phyloP scores from a whole-genome alignment of 2,888 invertebrate species.

The Empis livida region DNA sequence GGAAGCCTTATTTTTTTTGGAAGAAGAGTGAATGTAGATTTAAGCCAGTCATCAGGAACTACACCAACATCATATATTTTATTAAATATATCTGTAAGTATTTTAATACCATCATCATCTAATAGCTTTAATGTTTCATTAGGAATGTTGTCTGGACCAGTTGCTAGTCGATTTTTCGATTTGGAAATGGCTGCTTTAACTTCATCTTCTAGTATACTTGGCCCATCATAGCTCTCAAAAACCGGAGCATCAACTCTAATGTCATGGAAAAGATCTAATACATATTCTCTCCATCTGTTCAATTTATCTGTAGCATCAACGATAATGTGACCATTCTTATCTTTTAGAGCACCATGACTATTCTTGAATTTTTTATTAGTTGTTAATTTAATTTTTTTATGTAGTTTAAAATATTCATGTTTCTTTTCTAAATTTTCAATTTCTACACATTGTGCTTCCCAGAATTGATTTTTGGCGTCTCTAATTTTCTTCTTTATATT shows the following conservation, averaged over 20 bases:
- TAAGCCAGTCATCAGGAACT: neutral
- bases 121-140: neutral
- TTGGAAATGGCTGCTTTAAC: neutral
- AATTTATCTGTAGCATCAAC: neutral
- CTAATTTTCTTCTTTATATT: neutral
- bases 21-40: neutral
- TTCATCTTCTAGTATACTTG: neutral
- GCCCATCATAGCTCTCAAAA: neutral
- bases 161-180: neutral
- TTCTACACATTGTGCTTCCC: neutral
- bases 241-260: neutral
- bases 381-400: neutral
- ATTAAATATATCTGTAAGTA: neutral
- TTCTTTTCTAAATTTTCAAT: neutral
- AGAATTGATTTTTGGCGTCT: neutral
- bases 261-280: neutral
- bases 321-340: neutral
- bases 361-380: neutral
- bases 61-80: neutral
- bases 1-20: neutral
- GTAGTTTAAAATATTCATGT: neutral
- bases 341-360: neutral
- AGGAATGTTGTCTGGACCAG: neutral
- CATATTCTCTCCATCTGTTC: neutral
- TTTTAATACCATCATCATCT: neutral